phyloP scores from a whole-genome alignment of 2,797 vertebrate genomes.

The Sebastes vulpes region DNA sequence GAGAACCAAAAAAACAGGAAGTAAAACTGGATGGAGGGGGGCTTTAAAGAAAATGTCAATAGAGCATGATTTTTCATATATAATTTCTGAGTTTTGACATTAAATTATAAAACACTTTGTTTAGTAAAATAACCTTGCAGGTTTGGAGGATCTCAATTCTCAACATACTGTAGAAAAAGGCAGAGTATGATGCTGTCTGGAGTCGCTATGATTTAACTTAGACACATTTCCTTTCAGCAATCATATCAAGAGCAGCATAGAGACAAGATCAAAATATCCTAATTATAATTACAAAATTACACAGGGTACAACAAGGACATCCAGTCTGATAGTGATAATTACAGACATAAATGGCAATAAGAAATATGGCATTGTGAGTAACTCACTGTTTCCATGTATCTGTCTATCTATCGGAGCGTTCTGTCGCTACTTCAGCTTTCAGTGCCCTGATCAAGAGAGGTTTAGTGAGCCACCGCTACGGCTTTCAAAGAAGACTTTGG shows the following conservation, averaged over 20 bases:
- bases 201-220: slow-evolving; percentile 68
- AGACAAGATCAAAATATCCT: slow-evolving; percentile 81
- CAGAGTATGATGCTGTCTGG: slow-evolving; percentile 54
- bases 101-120: slow-evolving; percentile 1
- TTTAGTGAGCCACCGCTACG: slow-evolving; percentile 58
- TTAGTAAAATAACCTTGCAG: background rate
- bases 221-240: slow-evolving; percentile 77
- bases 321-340: slow-evolving; percentile 78
- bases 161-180: background rate
- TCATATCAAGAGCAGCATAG: slow-evolving; percentile 74
- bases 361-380: slow-evolving; percentile 70
- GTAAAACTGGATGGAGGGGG: too few relatives aligned
- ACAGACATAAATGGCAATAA: slow-evolving; percentile 75
- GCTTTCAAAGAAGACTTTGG: slow-evolving; percentile 62
- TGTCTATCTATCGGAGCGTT: slow-evolving; percentile 22
- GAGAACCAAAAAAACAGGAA: too few relatives aligned
- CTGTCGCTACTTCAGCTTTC: slow-evolving; percentile 45
- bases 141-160: background rate
- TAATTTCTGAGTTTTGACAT: background rate
- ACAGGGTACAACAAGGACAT: slow-evolving; percentile 74
- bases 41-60: background rate
- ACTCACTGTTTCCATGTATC: slow-evolving; percentile 18
- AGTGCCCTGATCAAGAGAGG: slow-evolving; percentile 59
- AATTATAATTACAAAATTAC: slow-evolving; percentile 84
- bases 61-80: background rate